phyloP scores from a whole-genome alignment of 92 coral and sea anemone genomes.

The Epizoanthus stellaris region DNA sequence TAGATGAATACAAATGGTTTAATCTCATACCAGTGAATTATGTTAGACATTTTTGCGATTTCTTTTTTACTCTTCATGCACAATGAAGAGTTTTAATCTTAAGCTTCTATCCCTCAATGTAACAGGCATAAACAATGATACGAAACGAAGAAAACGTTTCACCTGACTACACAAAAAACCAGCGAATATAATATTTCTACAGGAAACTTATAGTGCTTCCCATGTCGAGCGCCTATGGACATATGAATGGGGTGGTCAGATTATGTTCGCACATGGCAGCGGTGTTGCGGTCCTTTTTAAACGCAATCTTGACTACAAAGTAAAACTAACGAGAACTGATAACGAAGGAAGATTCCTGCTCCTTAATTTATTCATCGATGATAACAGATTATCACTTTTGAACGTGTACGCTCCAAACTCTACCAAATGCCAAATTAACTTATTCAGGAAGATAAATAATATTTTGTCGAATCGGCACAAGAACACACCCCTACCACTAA shows the following conservation, averaged over 20 bases:
- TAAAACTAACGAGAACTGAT: not conserved
- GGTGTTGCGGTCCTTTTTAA: constrained; percentile 40
- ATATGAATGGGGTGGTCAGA: constrained; percentile 45
- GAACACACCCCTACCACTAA: not conserved
- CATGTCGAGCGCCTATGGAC: constrained; percentile 3
- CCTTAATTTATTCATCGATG: not conserved
- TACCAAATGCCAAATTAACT: constrained; percentile 11
- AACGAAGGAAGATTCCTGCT: constrained; percentile 3
- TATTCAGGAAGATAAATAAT: not conserved
- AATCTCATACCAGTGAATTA: no score
- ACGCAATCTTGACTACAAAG: constrained; percentile 13
- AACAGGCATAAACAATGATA: not conserved
- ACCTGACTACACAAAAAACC: constrained; percentile 43
- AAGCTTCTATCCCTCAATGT: not conserved
- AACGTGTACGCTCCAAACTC: constrained; percentile 14
- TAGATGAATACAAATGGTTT: no score
- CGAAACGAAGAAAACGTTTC: constrained; percentile 18
- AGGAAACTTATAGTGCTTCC: constrained; percentile 17
- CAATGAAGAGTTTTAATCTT: constrained; percentile 4
- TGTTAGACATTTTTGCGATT: no score
- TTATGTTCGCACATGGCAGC: constrained; percentile 23
- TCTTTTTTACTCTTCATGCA: no score
- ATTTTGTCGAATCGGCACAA: not conserved
- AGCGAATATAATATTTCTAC: constrained; percentile 14
- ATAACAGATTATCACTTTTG: not conserved